Percentiles rank a stretch among this genome's conserved stretches.
Conservation (phyloP, 2,797 vertebrate genomes). For the Sparidentex hasta region DNA sequence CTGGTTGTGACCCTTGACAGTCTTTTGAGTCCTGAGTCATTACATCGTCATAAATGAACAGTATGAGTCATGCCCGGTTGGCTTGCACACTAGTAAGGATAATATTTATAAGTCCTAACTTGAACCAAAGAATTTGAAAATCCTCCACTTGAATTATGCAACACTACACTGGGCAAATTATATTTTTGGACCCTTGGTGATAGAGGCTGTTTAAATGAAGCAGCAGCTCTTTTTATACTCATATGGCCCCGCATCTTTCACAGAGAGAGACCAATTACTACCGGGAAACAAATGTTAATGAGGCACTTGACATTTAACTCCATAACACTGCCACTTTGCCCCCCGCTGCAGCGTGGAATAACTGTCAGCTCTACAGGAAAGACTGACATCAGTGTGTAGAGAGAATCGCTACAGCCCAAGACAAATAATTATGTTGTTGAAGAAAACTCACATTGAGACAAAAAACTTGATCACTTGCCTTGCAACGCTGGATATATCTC, state of each 20-base stretch:
- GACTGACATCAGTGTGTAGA: conserved; percentile 31
- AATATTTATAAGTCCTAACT: background rate
- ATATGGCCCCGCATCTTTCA: conserved; percentile 25
- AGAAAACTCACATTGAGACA: conserved; percentile 15
- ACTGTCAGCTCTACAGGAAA: conserved; percentile 59
- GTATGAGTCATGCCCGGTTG: conserved; percentile 6
- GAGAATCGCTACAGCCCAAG: conserved; percentile 21
- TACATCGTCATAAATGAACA: background rate
- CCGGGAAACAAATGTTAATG: conserved; percentile 84
- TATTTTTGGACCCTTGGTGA: conserved; percentile 14
- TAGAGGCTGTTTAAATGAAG: conserved; percentile 25
- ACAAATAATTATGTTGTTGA: conserved; percentile 17
- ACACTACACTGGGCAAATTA: background rate
- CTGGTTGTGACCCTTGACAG: background rate
- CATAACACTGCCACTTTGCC: conserved; percentile 71
- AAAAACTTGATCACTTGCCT: conserved; percentile 7
- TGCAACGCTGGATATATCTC: background rate
- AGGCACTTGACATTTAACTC: conserved; percentile 86
- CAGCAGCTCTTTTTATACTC: conserved; percentile 26
- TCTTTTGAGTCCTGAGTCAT: background rate
- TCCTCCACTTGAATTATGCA: conserved; percentile 8
- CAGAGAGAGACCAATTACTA: conserved; percentile 75
- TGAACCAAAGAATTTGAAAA: background rate
- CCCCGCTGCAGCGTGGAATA: conserved; percentile 71
- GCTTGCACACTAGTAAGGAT: background rate